Evolutionary conservation across 1,140 invertebrate species (phyloP).

Genomic region (Sitophilus oryzae): DNA sequence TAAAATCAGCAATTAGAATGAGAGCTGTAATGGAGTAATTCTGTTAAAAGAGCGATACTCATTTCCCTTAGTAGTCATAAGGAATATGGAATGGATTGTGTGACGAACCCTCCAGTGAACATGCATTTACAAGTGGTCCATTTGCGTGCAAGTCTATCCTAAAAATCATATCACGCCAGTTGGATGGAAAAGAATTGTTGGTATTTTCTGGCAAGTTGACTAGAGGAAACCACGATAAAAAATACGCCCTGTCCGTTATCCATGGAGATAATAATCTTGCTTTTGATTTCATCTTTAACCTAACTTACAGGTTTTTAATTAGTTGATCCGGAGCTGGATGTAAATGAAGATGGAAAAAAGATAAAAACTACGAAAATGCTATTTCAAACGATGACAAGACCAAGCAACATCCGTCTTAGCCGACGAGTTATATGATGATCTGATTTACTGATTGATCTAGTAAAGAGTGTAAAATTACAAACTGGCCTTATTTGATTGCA

Average conservation of each 20-base stretch:
- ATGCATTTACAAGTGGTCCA: constrained; percentile 81
- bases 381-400: too few species aligned
- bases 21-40: too few species aligned
- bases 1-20: constrained; percentile 88
- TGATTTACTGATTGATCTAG: too few species aligned
- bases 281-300: constrained; percentile 95
- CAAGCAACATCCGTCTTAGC: too few species aligned
- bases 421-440: too few species aligned
- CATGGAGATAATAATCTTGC: constrained; percentile 71
- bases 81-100: constrained; percentile 78
- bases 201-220: constrained; percentile 79
- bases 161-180: constrained; percentile 59
- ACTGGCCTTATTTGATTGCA: too few species aligned
- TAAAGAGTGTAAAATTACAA: too few species aligned
- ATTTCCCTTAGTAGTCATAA: constrained; percentile 92
- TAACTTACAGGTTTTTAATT: too few species aligned
- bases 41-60: constrained; percentile 70
- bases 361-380: too few species aligned
- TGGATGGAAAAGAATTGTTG: constrained; percentile 35
- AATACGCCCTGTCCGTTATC: constrained; percentile 83
- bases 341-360: too few species aligned
- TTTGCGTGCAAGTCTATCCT: constrained; percentile 93
- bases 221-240: constrained; percentile 83
- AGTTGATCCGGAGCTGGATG: too few species aligned
- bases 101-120: constrained; percentile 62